Percentiles rank a stretch among this genome's conserved stretches.
These are phyloP conservation scores for Agrypnus murinus DNA, from an alignment of 2,888 invertebrate genomes.

Conservation along the genomic window DNA sequence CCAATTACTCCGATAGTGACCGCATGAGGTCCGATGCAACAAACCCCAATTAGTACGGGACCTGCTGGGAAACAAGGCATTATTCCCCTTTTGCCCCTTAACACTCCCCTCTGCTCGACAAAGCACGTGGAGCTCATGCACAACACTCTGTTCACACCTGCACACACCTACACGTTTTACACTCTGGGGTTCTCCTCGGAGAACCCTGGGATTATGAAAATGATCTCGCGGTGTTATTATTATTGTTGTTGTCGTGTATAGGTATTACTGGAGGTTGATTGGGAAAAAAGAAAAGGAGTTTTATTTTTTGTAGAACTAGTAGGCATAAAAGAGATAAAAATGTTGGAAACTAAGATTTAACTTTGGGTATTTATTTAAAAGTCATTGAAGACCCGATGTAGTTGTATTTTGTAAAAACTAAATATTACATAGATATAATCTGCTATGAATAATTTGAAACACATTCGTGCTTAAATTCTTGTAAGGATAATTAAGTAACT, in stretches of 20 bases:
- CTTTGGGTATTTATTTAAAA: too few relatives aligned
- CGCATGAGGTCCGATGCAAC: constrained; percentile 60
- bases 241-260: not conserved
- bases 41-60: constrained; percentile 69
- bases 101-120: constrained; percentile 7
- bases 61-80: constrained; percentile 71
- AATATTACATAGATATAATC: too few relatives aligned
- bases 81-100: constrained; percentile 51
- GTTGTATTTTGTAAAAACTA: too few relatives aligned
- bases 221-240: constrained; percentile 25
- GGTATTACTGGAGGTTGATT: constrained; percentile 16
- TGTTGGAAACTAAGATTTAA: too few relatives aligned
- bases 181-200: constrained; percentile 39
- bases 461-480: too few relatives aligned
- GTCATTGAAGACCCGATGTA: too few relatives aligned
- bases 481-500: too few relatives aligned
- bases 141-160: constrained; percentile 4
- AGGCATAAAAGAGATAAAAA: too few relatives aligned
- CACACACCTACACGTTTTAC: constrained; percentile 43
- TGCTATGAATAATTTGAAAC: too few relatives aligned
- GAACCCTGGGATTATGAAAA: constrained; percentile 44
- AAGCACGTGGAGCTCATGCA: constrained; percentile 31
- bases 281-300: too few relatives aligned
- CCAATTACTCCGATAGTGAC: constrained; percentile 59
- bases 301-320: too few relatives aligned